Evolutionary conservation across 2,797 vertebrate species (phyloP).

Genomic region (Halcyon badia): DNA sequence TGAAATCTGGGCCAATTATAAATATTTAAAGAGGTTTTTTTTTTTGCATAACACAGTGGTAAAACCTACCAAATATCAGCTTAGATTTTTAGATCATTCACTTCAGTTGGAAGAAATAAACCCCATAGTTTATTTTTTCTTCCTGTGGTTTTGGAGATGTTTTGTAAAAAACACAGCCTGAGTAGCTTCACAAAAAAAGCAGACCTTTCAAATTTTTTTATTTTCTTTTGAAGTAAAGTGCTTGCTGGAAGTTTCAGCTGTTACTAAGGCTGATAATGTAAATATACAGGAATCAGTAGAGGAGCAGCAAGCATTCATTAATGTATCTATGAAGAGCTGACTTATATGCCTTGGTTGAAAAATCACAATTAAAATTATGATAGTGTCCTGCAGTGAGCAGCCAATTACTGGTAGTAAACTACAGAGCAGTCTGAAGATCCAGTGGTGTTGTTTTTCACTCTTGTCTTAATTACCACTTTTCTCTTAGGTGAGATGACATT

Average conservation of each 20-base stretch:
- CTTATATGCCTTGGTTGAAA: constrained; percentile 31
- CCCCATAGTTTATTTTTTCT: neutral
- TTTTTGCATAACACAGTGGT: neutral
- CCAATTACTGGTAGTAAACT: constrained; percentile 39
- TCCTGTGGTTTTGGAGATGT: neutral
- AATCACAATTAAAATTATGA: constrained; percentile 47
- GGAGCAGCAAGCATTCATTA: constrained; percentile 37
- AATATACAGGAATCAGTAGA: neutral
- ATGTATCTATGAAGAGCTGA: constrained; percentile 25
- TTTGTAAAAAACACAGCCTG: neutral
- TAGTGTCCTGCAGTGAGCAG: constrained; percentile 30
- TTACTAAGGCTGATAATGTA: neutral
- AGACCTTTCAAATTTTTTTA: neutral
- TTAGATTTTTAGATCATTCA: neutral
- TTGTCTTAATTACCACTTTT: constrained; percentile 48
- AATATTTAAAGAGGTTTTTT: neutral
- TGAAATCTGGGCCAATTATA: constrained; percentile 12
- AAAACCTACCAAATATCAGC: neutral
- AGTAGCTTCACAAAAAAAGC: neutral
- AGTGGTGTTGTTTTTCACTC: constrained; percentile 12
- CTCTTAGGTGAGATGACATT: constrained; percentile 27
- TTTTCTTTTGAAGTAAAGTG: neutral
- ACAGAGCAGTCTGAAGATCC: constrained; percentile 11
- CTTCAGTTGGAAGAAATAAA: constrained; percentile 2
- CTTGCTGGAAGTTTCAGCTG: neutral